Conservation (phyloP, 2,888 invertebrate species). For the Monopis laevigella region DNA sequence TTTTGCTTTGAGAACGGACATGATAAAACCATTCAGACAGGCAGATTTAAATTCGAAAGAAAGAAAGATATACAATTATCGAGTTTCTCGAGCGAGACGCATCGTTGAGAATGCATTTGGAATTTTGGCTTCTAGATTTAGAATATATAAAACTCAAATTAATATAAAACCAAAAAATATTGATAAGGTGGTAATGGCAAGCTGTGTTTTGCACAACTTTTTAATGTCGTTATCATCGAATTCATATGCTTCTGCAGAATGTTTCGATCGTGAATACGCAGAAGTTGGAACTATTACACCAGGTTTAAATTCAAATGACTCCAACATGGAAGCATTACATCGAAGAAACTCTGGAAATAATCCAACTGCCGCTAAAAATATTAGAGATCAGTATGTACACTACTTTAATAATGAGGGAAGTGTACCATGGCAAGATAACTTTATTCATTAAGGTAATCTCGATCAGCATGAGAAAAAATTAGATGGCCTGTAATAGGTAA, state of each 20-base stretch:
- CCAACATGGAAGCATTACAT: neutral
- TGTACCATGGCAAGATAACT: conserved; percentile 14
- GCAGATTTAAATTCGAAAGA: conserved; percentile 13
- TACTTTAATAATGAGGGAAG: conserved; percentile 13
- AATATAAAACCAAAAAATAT: conserved; percentile 15
- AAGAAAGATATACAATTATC: conserved; percentile 16
- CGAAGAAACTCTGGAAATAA: neutral
- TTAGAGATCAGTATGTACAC: conserved; percentile 10
- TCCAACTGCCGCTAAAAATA: neutral
- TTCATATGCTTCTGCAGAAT: neutral
- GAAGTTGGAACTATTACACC: conserved; percentile 4
- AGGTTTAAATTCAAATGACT: neutral
- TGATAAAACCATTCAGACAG: conserved; percentile 18
- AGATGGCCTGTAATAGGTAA: too few relatives aligned
- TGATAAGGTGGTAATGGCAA: conserved; percentile 8
- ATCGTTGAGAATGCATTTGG: conserved; percentile 20
- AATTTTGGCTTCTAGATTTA: conserved; percentile 13
- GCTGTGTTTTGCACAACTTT: conserved; percentile 1
- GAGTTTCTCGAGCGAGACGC: conserved; percentile 17
- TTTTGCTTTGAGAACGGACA: conserved; percentile 16
- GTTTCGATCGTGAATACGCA: conserved; percentile 10
- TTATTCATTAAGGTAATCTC: too few relatives aligned
- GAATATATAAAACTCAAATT: conserved; percentile 6
- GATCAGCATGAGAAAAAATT: too few relatives aligned
- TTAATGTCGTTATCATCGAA: neutral